Conservation (phyloP, 2,113 vertebrate species). For the Lamprologus lemairii region DNA sequence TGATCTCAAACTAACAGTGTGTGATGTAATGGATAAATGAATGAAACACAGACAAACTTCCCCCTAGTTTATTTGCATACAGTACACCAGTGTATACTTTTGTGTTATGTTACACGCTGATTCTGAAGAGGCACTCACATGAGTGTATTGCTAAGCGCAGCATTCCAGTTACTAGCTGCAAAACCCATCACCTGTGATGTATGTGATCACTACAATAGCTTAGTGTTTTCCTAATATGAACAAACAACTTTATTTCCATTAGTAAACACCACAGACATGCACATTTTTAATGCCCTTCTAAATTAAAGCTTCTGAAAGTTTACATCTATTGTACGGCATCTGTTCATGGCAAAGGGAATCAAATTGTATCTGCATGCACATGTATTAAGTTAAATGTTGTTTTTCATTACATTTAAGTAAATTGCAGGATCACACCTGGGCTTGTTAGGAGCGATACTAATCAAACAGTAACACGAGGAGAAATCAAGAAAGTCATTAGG, state of each 20-base stretch:
- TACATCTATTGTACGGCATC: neutral
- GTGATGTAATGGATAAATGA: neutral
- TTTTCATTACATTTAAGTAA: neutral
- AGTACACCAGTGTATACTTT: neutral
- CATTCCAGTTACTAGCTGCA: neutral
- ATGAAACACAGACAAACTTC: neutral
- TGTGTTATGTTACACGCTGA: neutral
- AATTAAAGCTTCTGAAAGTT: neutral
- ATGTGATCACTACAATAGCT: neutral
- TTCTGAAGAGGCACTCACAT: neutral
- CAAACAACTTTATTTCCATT: neutral
- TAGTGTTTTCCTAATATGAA: neutral
- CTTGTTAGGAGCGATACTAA: neutral
- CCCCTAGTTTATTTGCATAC: neutral
- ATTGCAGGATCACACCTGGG: neutral
- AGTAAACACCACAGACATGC: neutral
- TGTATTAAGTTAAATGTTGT: neutral
- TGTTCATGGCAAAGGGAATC: neutral
- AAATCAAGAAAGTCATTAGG: neutral
- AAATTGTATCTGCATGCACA: neutral
- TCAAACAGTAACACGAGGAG: slow-evolving; percentile 11
- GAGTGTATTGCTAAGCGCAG: neutral
- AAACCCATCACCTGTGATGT: neutral
- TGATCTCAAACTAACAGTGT: neutral
- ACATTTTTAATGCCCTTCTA: neutral